Base-by-base conservation (phyloP, 2,888 invertebrate species). In the Erebia aethiops region DNA sequence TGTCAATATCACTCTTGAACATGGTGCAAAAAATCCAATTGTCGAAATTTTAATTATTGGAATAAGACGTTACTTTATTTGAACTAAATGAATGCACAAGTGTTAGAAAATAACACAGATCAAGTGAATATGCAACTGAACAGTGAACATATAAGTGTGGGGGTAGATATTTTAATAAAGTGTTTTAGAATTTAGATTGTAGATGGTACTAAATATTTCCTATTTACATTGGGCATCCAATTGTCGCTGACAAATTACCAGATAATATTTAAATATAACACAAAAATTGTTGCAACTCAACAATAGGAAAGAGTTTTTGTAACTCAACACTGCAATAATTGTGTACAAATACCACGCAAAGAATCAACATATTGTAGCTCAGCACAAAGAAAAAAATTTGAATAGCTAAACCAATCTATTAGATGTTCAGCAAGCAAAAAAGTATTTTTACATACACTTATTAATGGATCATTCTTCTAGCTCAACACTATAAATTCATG, bases 181-280 rank as follows among this genome's bases (percentile, higher is more conserved):
- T 62, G 49, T 62, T 62, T 62, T 62, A 49, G 61, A 49, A n/a
- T 14, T 21, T 62, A 62, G 18, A 62, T 49, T 14, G 62, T 62
- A 46, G 43, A 49, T 14, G 13, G 21, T 46, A 62, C 13, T 49
- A 43, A 41, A 62, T 54, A 54, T 18, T 54, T 54, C 35, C 43
- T 66, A 46, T 57, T 57, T 11, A 14, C 9, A 43, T 21, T 57
- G 43, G 21, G 54, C 43, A n/a, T 43, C 66, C 43, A 66, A 66
- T n/a, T 56, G 26, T 56, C 16, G 5, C 11, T 14, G 35, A 63
- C 9, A 3, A 63, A 49, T 18, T 35, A 49, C 13, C n/a, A 14
- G 18, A 9, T 52, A 13, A 46, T 16, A 51, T 8, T 52, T n/a
- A 16, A 52, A 52, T 3, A 18, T 1, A 8, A 9, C 10, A 54